Evolutionary conservation across 2,113 vertebrate species (phyloP), one percentile per base, ranked within the genome.

Genomic region (Gobiocypris rarus): DNA sequence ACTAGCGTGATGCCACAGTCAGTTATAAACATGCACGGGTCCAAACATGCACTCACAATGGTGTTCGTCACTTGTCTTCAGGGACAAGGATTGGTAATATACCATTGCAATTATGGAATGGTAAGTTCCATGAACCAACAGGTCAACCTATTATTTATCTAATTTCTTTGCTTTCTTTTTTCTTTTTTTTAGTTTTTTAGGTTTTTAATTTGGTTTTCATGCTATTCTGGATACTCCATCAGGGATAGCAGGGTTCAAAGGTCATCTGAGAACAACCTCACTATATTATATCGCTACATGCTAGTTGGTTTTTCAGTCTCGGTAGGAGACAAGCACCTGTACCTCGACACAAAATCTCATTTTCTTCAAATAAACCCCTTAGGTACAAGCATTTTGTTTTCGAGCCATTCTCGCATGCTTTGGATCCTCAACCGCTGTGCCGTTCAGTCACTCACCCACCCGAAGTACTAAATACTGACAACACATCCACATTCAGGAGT

Each of bases 1-100:
- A 41, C 76, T 58, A n/a, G 8, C 8, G 61, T 69, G 52, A 61
- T 19, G 59, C 38, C 41, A 50, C 22, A 7, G 83, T 56, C 83
- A 65, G 79, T 43, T 34, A 41, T 19, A 82, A 85, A 79, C 83
- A 87, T 87, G 83, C 86, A 82, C 56, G 45, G 86, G 63, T 83
- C 76, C 45, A 79, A 50, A 80, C 86, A 85, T 85, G 86, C 86
- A 83, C 38, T 83, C 70, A n/a, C 70, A 83, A 83, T 76, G 71
- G 71, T 7, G 45, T 67, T 76, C 5, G 2, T 15, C 52, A 34
- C 69, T 83, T 59, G 81, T 79, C 73, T 67, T 79, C 7, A 69
- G 15, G 17, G 56, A 81, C 52, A 84, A 75, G 50, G 26, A 73
- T 71, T 28, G 70, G 69, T 19, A 69, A 50, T 81, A 75, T 59